These are phyloP conservation scores for Mactromeris polynyma DNA, from an alignment of 2,888 invertebrate genomes.

Conservation along the genomic window DNA sequence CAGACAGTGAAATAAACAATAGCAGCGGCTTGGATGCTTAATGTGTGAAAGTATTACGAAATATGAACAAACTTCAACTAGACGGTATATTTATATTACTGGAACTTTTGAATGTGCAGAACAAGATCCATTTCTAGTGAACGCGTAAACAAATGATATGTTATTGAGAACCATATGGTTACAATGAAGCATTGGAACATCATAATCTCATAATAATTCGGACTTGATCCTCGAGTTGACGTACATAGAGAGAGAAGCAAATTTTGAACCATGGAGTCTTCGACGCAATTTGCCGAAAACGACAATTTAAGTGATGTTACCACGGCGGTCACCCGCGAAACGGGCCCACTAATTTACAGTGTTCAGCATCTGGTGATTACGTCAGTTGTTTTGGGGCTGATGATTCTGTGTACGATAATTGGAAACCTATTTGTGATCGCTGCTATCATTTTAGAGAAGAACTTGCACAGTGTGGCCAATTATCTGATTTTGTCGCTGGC, in stretches of 20 bases:
- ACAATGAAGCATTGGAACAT: background rate
- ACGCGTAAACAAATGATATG: background rate
- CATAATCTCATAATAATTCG: too few species aligned
- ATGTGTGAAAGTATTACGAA: background rate
- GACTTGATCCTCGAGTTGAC: too few species aligned
- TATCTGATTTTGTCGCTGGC: slow-evolving; percentile 98
- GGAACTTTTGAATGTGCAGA: background rate
- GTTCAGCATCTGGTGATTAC: slow-evolving; percentile 73
- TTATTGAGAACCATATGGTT: background rate
- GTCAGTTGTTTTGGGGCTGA: slow-evolving; percentile 90
- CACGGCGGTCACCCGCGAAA: background rate
- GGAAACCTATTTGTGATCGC: slow-evolving; percentile 99
- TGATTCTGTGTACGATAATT: slow-evolving; percentile 97
- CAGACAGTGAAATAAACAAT: background rate
- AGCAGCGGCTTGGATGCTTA: background rate
- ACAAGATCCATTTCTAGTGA: background rate
- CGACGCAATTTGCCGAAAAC: background rate
- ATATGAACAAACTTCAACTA: background rate
- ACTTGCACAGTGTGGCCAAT: slow-evolving; percentile 97
- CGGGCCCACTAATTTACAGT: slow-evolving; percentile 68
- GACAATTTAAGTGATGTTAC: slow-evolving; percentile 4
- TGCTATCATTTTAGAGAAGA: slow-evolving; percentile 96
- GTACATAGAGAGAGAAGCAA: too few species aligned
- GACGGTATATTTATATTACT: background rate
- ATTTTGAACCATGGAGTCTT: background rate